Evolutionary conservation across 2,888 invertebrate species (phyloP), one percentile per base, ranked within the genome.

Genomic region (Phragmatobia fuliginosa): DNA sequence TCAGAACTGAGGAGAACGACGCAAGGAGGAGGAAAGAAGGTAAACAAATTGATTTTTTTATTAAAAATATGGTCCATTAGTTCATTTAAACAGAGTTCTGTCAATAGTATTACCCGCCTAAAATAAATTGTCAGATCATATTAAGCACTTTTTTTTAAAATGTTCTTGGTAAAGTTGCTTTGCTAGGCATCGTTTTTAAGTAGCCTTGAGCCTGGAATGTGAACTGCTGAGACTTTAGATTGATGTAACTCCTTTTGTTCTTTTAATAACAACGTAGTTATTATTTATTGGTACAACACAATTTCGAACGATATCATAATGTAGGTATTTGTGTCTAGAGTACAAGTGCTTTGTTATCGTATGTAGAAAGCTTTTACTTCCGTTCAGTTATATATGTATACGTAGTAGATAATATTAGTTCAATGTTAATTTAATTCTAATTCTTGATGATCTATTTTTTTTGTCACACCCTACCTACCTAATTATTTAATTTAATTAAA

Each of bases 1-100:
- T n/a, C n/a, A n/a, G n/a, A n/a, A n/a, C n/a, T n/a, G n/a, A n/a
- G n/a, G n/a, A n/a, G n/a, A n/a, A n/a, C n/a, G n/a, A n/a, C n/a
- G n/a, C n/a, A n/a, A n/a, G n/a, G n/a, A n/a, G n/a, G n/a, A n/a
- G n/a, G n/a, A n/a, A n/a, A n/a, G n/a, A n/a, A n/a, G n/a, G 94
- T 95, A 91, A 85, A 75, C 81, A 85, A 85, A 85, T 82, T 82
- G 75, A 67, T 70, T 74, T 78, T 61, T 28, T 65, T 28, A 18
- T n/a, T 18, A 65, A 70, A 32, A 36, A 14, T 68, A 62, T n/a
- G 33, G 56, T 64, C 25, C 18, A 45, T 0, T 21, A 7, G 1
- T 38, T 7, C 21, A 62, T 41, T 62, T 63, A n/a, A n/a, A n/a
- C n/a, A n/a, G 10, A 25, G 33, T 33, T 21, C 67, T 76, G 77